A percentile compares a stretch with the other conserved stretches of the same genome.
These are phyloP conservation scores for Chelonus insularis DNA, from an alignment of 1,140 invertebrate genomes.

Conservation along the genomic window DNA sequence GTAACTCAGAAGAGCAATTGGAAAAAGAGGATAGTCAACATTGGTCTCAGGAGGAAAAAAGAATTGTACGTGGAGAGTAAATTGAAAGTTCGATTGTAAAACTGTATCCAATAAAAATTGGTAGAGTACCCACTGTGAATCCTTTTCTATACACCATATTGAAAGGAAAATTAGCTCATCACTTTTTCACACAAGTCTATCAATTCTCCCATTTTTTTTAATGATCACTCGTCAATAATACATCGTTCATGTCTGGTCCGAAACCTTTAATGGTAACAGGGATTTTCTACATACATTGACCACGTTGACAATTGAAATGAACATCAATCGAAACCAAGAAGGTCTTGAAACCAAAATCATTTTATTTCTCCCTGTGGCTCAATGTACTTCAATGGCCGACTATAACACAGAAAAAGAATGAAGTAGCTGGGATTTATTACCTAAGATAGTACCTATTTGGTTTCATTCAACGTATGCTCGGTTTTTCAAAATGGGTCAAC, in stretches of 20 bases:
- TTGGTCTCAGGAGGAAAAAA: conserved; percentile 9
- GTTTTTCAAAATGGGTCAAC: conserved; percentile 23
- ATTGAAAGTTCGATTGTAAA: too few species aligned
- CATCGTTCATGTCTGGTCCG: too few species aligned
- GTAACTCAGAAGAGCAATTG: conserved; percentile 7
- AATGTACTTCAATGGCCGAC: conserved; percentile 3
- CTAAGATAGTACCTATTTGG: neutral
- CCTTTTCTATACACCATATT: too few species aligned
- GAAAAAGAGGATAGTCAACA: conserved; percentile 27
- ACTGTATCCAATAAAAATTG: too few species aligned
- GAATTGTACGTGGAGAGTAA: conserved; percentile 4
- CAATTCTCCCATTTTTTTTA: too few species aligned
- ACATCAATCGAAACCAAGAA: conserved; percentile 4
- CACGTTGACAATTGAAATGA: conserved; percentile 8
- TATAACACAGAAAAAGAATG: neutral
- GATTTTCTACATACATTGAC: conserved; percentile 11
- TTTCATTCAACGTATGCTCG: neutral
- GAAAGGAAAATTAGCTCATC: too few species aligned
- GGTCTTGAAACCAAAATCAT: conserved; percentile 24
- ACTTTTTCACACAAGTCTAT: too few species aligned
- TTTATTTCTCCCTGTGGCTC: conserved; percentile 25
- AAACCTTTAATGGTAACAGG: neutral
- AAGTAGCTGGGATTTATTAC: conserved; percentile 1
- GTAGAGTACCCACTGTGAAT: too few species aligned
- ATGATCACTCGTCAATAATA: too few species aligned